Evolutionary conservation across 2,797 vertebrate species (phyloP).

Genomic region (Dallia pectoralis): DNA sequence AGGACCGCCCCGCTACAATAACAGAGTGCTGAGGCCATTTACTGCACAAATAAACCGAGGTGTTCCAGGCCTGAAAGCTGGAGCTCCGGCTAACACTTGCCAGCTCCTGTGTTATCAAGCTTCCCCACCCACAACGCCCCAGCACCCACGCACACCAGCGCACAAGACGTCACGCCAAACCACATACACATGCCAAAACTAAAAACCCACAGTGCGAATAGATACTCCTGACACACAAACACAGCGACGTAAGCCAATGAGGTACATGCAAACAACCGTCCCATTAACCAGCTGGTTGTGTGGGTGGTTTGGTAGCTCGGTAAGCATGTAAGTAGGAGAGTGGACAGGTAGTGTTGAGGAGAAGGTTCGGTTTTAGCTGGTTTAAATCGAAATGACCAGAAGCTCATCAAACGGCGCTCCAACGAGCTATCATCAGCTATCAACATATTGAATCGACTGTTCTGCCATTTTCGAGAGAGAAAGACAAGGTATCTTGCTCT

Average conservation of each 20-base stretch:
- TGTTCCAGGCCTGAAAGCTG: neutral
- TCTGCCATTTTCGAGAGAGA: slow-evolving; percentile 31
- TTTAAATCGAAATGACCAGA: slow-evolving; percentile 14
- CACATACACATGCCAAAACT: neutral
- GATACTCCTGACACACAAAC: neutral
- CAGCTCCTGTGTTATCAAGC: slow-evolving; percentile 9
- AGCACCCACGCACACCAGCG: neutral
- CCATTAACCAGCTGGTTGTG: neutral
- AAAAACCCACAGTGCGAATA: neutral
- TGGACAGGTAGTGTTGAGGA: neutral
- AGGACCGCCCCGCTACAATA: slow-evolving; percentile 17
- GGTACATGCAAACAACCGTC: neutral
- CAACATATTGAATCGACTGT: slow-evolving; percentile 10
- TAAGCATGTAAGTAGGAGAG: no score
- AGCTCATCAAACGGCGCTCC: slow-evolving; percentile 31
- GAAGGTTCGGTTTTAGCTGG: slow-evolving; percentile 9
- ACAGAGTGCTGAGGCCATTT: slow-evolving; percentile 25
- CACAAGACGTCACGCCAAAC: neutral
- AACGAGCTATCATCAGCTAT: slow-evolving; percentile 40
- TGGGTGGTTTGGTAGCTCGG: no score
- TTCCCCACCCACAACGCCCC: neutral
- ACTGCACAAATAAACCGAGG: slow-evolving; percentile 22
- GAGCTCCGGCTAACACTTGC: neutral
- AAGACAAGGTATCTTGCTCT: slow-evolving; percentile 17
- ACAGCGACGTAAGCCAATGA: neutral